These are phyloP conservation scores for Drosophila rufa DNA, from an alignment of 1,140 invertebrate genomes.

Conservation along the genomic window DNA sequence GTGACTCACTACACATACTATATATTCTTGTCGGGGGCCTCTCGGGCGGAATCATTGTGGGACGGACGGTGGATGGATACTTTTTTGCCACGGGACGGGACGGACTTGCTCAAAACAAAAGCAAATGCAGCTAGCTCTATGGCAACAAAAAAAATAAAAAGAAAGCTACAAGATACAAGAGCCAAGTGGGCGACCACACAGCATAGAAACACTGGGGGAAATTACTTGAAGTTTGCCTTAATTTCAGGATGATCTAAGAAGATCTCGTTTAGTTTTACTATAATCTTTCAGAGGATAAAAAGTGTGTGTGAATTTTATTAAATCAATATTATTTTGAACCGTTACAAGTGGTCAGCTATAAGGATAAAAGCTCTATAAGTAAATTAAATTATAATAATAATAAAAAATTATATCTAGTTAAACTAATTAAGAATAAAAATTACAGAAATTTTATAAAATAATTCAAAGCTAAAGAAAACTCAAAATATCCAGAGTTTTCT, in stretches of 20 bases:
- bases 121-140: slow-evolving; percentile 43
- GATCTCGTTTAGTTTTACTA: not conserved
- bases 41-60: slow-evolving; percentile 61
- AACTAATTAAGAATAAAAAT: too few relatives aligned
- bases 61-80: slow-evolving; percentile 58
- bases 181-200: slow-evolving; percentile 75
- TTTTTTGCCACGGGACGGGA: slow-evolving; percentile 68
- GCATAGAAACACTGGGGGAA: slow-evolving; percentile 56
- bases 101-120: slow-evolving; percentile 62
- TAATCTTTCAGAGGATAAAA: not conserved
- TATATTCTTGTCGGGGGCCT: slow-evolving; percentile 32
- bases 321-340: not conserved
- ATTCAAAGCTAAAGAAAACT: too few relatives aligned
- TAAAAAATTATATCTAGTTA: too few relatives aligned
- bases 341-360: too few relatives aligned
- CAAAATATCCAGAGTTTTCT: too few relatives aligned
- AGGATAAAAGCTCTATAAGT: too few relatives aligned
- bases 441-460: too few relatives aligned
- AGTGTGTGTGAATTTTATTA: too few relatives aligned
- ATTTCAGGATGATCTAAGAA: not conserved
- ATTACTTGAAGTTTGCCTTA: not conserved
- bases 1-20: slow-evolving; percentile 32
- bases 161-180: slow-evolving; percentile 40
- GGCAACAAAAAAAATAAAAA: slow-evolving; percentile 18
- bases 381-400: too few relatives aligned